These are phyloP conservation scores for Lithobates pipiens DNA, from an alignment of 2,797 vertebrate species.

Conservation along the genomic window DNA sequence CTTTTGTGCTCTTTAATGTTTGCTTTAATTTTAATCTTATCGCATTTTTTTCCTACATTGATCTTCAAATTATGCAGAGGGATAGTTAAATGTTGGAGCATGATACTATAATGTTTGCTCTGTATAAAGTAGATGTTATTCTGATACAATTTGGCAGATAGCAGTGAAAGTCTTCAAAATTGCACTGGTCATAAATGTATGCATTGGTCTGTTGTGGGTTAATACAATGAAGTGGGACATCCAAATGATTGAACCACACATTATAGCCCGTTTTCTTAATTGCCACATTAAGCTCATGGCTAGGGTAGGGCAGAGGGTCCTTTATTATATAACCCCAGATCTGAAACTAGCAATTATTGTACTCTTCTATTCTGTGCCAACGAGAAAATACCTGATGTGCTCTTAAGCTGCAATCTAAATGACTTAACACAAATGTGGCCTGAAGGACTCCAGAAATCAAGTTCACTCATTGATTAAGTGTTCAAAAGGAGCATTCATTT, in stretches of 20 bases:
- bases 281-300: constrained; percentile 22
- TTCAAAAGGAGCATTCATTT: constrained; percentile 58
- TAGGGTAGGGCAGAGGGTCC: constrained; percentile 23
- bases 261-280: constrained; percentile 4
- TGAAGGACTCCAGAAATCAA: constrained; percentile 55
- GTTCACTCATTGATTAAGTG: constrained; percentile 60
- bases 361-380: constrained; percentile 36
- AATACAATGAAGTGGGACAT: neutral
- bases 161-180: neutral
- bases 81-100: too few species aligned
- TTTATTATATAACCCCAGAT: constrained; percentile 12
- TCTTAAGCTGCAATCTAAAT: constrained; percentile 56
- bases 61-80: too few species aligned
- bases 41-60: too few species aligned
- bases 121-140: too few species aligned
- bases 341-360: constrained; percentile 20
- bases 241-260: neutral
- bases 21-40: too few species aligned
- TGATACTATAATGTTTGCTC: too few species aligned
- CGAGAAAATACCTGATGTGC: constrained; percentile 48
- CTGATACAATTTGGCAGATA: too few species aligned
- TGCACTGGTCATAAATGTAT: neutral
- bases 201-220: neutral
- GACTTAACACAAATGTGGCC: constrained; percentile 56
- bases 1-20: too few species aligned